These are phyloP conservation scores for Daboia siamensis DNA, from an alignment of 2,113 vertebrate species.

Conservation along the genomic window DNA sequence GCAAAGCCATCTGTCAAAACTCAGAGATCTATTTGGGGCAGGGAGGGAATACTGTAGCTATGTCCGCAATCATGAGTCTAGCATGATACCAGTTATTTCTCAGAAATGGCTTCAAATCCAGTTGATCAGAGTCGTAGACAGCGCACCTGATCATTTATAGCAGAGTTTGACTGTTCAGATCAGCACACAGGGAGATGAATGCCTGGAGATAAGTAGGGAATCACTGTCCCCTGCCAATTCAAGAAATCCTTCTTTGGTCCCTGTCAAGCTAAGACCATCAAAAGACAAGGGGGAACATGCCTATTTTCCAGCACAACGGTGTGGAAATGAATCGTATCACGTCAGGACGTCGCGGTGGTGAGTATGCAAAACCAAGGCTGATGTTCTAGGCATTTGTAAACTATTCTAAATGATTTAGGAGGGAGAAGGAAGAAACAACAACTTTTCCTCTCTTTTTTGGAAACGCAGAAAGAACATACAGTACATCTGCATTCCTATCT, in stretches of 20 bases:
- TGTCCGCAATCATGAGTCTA: slow-evolving; percentile 5
- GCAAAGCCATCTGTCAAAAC: slow-evolving; percentile 18
- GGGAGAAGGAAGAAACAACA: rapidly evolving
- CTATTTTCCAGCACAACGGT: background rate
- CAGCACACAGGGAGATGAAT: background rate
- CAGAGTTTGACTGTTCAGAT: background rate
- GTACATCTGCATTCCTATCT: background rate
- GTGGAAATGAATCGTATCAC: background rate
- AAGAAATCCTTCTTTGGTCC: slow-evolving; percentile 38
- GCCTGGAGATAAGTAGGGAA: background rate
- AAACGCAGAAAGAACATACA: background rate
- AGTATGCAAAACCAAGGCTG: background rate
- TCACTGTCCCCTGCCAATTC: slow-evolving; percentile 5
- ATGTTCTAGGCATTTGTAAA: background rate
- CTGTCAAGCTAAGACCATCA: slow-evolving; percentile 25
- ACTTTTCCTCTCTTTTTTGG: slow-evolving; percentile 19
- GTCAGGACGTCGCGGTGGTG: background rate
- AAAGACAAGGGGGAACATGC: slow-evolving; percentile 15
- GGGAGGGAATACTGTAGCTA: slow-evolving; percentile 8
- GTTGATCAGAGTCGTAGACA: background rate
- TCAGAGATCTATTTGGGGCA: rapidly evolving
- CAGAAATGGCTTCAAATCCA: background rate
- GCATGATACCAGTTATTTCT: slow-evolving; percentile 15
- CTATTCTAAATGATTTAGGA: slow-evolving; percentile 16
- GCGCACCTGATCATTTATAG: background rate